phyloP scores from a whole-genome alignment of 1,140 invertebrate species.

The Samia ricini region DNA sequence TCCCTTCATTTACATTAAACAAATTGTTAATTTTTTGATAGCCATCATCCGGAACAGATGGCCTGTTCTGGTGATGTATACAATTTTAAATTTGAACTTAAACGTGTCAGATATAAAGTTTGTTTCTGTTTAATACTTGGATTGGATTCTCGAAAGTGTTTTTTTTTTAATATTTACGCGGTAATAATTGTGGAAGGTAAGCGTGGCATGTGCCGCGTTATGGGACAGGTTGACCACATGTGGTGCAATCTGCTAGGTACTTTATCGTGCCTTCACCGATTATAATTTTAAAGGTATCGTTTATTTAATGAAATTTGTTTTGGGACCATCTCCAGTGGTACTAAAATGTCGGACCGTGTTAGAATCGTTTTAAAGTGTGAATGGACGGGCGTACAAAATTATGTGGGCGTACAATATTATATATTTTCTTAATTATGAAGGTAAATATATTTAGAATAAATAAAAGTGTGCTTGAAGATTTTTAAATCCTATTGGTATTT shows the following conservation, averaged over 20 bases:
- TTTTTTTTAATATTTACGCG: conserved; percentile 57
- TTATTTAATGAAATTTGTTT: conserved; percentile 58
- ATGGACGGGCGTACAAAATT: not conserved
- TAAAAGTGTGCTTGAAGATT: not conserved
- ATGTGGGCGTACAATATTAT: not conserved
- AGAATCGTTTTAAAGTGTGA: conserved; percentile 15
- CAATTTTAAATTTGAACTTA: conserved; percentile 24
- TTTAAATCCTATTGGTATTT: too few relatives aligned
- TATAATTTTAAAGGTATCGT: conserved; percentile 62
- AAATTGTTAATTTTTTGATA: conserved; percentile 78
- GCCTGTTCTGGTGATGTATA: conserved; percentile 24
- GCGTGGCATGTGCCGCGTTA: conserved; percentile 73
- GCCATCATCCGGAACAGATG: conserved; percentile 75
- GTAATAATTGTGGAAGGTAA: conserved; percentile 61
- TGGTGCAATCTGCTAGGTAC: conserved; percentile 65
- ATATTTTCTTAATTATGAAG: not conserved
- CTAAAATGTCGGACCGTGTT: conserved; percentile 13
- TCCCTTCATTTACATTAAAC: conserved; percentile 76
- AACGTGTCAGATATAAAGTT: conserved; percentile 9
- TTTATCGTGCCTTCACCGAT: conserved; percentile 60
- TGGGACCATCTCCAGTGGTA: conserved; percentile 9
- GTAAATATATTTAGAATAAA: not conserved
- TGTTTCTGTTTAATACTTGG: conserved; percentile 11
- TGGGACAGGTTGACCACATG: conserved; percentile 76
- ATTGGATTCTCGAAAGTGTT: conserved; percentile 41